Evolutionary conservation across 2,797 vertebrate genomes (phyloP), one percentile per base, ranked within the genome.

Genomic region (Microctenopoma steveboyesi): DNA sequence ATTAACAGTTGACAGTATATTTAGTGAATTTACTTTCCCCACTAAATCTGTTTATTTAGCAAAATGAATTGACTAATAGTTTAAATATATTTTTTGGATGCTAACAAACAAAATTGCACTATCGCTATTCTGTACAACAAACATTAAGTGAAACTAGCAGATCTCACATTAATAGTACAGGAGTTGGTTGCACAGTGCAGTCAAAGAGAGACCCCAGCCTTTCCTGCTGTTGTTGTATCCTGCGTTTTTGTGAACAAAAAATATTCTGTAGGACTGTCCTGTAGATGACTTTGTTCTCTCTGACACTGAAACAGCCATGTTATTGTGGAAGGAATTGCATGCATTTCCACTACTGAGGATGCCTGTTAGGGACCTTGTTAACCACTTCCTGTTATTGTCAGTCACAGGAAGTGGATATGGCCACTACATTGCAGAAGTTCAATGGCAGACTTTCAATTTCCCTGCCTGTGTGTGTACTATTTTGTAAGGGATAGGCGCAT

Each of bases 321-420:
- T 87, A 72, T 70, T 86, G 76, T 78, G 69, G 71, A 76, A 80
- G 74, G 72, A 83, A 83, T 62, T 78, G 76, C 71, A 70, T 52
- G 16, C 66, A 74, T 85, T 86, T 85, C 88, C 80, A 91, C 70
- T 57, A 78, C 61, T 67, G 73, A 76, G 76, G 78, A 64, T 53
- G 83, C 27, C 62, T 80, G 81, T 78, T 28, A 51, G 42, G 64
- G 84, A 79, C 79, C 87, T 88, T 86, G 89, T 93, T 93, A 92
- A 94, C 91, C 89, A 90, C 86, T 94, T 95, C 93, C 93, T 91
- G 88, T 91, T 92, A 93, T 94, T 94, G 92, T 94, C 85, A 77
- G 61, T 80, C 59, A 45, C 79, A 90, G 92, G 93, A 94, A 92
- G 86, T 86, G 81, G 86, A 92, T 69, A 51, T 84, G 89, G 83